phyloP scores from a whole-genome alignment of 1,140 invertebrate genomes.

The Orchestia grillus region DNA sequence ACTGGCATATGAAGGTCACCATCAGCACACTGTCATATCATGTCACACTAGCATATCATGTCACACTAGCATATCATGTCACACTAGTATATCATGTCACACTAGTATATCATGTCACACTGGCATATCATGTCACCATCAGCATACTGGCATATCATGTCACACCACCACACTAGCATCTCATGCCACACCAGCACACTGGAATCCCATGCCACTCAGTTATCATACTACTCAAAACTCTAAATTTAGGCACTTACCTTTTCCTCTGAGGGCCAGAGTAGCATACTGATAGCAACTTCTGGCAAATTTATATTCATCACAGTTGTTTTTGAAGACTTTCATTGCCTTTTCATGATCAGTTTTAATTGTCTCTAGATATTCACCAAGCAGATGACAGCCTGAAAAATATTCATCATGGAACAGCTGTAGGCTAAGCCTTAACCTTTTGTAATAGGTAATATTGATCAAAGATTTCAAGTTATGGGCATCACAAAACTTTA shows the following conservation, averaged over 20 bases:
- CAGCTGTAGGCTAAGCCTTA: too few species aligned
- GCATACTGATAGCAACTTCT: constrained; percentile 90
- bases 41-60: too few species aligned
- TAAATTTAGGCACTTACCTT: constrained; percentile 60
- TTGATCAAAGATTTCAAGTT: too few species aligned
- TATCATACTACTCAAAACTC: neutral
- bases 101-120: too few species aligned
- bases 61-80: too few species aligned
- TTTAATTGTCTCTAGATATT: constrained; percentile 87
- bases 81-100: too few species aligned
- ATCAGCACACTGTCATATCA: too few species aligned
- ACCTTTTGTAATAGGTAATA: too few species aligned
- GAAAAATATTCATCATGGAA: constrained; percentile 67
- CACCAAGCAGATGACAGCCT: constrained; percentile 92
- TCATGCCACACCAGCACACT: neutral
- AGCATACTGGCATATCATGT: too few species aligned
- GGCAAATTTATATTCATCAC: constrained; percentile 83
- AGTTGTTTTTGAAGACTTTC: constrained; percentile 85
- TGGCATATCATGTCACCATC: too few species aligned
- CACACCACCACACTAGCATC: neutral
- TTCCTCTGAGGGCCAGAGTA: constrained; percentile 75
- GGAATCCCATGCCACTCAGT: neutral
- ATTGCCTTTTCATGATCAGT: constrained; percentile 83
- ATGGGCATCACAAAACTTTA: too few species aligned
- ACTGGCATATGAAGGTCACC: too few species aligned